These are phyloP conservation scores for Takifugu ocellatus DNA, from an alignment of 2,797 vertebrate species.

Conservation along the genomic window DNA sequence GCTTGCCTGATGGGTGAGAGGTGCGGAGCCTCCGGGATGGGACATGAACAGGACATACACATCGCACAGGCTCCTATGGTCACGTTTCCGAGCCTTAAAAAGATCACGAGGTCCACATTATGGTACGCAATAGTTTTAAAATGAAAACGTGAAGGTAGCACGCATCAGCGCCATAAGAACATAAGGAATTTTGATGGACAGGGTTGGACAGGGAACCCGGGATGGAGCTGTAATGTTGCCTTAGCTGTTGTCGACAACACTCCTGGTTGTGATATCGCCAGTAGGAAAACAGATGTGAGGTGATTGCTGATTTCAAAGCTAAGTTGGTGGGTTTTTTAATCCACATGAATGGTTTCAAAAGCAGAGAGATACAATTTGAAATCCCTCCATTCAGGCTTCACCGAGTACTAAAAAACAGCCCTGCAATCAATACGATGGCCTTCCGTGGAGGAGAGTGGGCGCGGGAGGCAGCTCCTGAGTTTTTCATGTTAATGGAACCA, in stretches of 20 bases:
- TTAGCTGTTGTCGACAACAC: background rate
- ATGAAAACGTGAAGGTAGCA: no score
- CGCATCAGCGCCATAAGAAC: no score
- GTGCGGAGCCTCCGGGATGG: no score
- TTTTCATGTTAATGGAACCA: slow-evolving; percentile 23
- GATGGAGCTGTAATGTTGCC: no score
- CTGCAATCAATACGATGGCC: slow-evolving; percentile 53
- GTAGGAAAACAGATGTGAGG: slow-evolving; percentile 13
- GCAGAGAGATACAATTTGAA: slow-evolving; percentile 47
- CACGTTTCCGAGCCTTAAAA: no score
- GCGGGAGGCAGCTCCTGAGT: slow-evolving; percentile 18
- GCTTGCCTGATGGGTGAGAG: no score
- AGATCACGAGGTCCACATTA: no score
- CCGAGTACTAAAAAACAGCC: slow-evolving; percentile 41
- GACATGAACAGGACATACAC: no score
- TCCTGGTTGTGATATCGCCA: slow-evolving; percentile 7
- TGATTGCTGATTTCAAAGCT: slow-evolving; percentile 26
- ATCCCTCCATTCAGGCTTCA: slow-evolving; percentile 52
- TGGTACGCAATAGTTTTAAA: no score
- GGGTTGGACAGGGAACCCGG: no score
- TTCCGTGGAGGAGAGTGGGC: slow-evolving; percentile 35
- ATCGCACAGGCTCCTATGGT: no score
- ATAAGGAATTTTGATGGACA: no score
- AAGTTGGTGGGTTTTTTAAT: background rate
- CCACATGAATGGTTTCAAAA: slow-evolving; percentile 41